Base-by-base conservation (phyloP, 2,888 invertebrate genomes). In the Phasia obesa region DNA sequence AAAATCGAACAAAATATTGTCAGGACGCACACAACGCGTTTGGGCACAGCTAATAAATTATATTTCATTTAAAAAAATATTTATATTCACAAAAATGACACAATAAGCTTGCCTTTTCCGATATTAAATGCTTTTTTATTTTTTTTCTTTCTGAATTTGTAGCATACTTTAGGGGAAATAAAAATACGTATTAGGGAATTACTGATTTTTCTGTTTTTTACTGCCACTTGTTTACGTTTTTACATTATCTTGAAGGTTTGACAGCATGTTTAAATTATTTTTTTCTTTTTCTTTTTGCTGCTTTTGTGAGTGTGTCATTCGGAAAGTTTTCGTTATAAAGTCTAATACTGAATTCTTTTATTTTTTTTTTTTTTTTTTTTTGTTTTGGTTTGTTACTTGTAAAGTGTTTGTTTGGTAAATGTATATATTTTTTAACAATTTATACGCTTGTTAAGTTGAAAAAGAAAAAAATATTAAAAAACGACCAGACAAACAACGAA, bases 391-490 rank as follows among this genome's bases (percentile, higher is more conserved):
- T 21, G 2, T 19, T 49, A 19, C 4, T 49, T 49, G 49, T 35
- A 11, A 21, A 21, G 13, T 3, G 7, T 11, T 47, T 47, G 19
- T 19, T 47, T n/a, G 23, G 19, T 5, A 11, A 21, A 13, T 21
- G 13, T 6, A 2, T 31, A 31, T 21, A 5, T 38, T 38, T 23
- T 23, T 23, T 0, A 38, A 27, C 2, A 49, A 49, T 64, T 64
- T 64, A 17, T 31, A 64, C 19, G 49, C 15, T 15, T 64, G 21
- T 49, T 49, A 64, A 62, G 9, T 47, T 11, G 19, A 17, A 27
- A 62, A 60, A 47, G 5, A 62, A n/a, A 44, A 19, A 3, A 49
- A 9, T 35, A 23, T 35, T 49, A 51, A 2, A 17, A 65, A 31
- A 65, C 31, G 21, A 4, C 64, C 17, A 4, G 9, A 35, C 2